Evolutionary conservation across 2,888 invertebrate genomes (phyloP).

Genomic region (Andrena hattorfiana): DNA sequence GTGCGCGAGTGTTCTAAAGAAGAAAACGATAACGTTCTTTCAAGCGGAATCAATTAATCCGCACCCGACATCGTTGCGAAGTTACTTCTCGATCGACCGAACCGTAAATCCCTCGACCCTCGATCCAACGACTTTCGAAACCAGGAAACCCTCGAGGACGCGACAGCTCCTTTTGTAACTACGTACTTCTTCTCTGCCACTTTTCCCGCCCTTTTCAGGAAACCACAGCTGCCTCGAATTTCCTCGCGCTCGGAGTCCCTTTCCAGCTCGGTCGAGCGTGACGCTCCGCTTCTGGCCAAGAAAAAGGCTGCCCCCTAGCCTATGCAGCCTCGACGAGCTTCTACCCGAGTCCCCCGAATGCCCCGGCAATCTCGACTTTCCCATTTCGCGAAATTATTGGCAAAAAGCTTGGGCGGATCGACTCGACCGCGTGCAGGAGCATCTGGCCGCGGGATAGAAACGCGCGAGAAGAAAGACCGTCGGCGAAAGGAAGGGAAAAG

Average conservation of each 20-base stretch:
- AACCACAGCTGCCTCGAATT: conserved; percentile 60
- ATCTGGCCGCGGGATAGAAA: conserved; percentile 22
- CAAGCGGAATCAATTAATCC: not conserved
- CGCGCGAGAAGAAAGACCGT: conserved; percentile 64
- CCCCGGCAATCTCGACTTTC: conserved; percentile 76
- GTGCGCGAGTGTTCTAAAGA: not conserved
- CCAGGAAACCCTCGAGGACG: conserved; percentile 17
- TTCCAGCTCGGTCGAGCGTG: conserved; percentile 52
- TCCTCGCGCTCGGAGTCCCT: conserved; percentile 40
- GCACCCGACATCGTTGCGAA: not conserved
- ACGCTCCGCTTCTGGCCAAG: conserved; percentile 7
- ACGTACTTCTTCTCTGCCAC: conserved; percentile 9
- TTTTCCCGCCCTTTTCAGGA: conserved; percentile 28
- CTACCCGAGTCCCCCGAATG: not conserved
- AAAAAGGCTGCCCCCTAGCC: not conserved
- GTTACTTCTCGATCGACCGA: conserved; percentile 18
- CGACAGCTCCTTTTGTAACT: conserved; percentile 39
- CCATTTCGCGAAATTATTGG: conserved; percentile 80
- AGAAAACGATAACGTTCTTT: not conserved
- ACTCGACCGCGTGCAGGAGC: conserved; percentile 8
- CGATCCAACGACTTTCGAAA: conserved; percentile 7
- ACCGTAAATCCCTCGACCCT: conserved; percentile 16
- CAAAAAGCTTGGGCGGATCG: conserved; percentile 75
- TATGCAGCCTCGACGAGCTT: not conserved
- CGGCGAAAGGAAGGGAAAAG: conserved; percentile 61